Conservation (phyloP, 1,140 invertebrate genomes). For the Propsilocerus akamusi region DNA sequence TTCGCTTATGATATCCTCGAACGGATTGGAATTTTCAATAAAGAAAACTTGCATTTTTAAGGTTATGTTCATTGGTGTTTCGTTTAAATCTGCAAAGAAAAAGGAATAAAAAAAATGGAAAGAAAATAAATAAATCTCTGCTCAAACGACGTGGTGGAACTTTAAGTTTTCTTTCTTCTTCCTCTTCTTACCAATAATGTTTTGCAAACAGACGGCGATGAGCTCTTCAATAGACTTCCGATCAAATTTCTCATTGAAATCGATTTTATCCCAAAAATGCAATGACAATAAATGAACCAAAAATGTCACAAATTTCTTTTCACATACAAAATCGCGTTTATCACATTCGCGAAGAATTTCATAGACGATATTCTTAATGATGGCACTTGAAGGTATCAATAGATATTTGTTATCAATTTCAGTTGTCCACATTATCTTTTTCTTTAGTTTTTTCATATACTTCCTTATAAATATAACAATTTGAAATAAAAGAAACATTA, state of each 20-base stretch:
- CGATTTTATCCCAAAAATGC: background rate
- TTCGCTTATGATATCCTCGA: background rate
- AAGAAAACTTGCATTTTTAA: constrained; percentile 5
- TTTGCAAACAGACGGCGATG: background rate
- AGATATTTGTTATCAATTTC: background rate
- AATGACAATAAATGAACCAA: background rate
- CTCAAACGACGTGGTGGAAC: too few species aligned
- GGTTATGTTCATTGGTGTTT: background rate
- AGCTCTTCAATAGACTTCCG: background rate
- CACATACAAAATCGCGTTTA: background rate
- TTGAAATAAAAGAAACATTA: too few species aligned
- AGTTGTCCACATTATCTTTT: background rate
- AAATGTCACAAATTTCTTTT: background rate
- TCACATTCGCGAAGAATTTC: background rate
- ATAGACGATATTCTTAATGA: constrained; percentile 13
- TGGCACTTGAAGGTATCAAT: constrained; percentile 10
- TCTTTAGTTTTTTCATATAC: background rate
- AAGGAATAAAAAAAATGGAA: background rate
- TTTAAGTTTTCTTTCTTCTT: too few species aligned
- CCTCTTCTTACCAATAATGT: background rate
- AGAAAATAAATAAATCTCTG: background rate
- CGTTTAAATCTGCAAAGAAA: background rate
- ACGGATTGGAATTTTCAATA: background rate
- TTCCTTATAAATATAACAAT: too few species aligned
- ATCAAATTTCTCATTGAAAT: background rate